These are phyloP conservation scores for Lepidurus arcticus DNA, from an alignment of 1,140 invertebrate genomes.

Conservation along the genomic window DNA sequence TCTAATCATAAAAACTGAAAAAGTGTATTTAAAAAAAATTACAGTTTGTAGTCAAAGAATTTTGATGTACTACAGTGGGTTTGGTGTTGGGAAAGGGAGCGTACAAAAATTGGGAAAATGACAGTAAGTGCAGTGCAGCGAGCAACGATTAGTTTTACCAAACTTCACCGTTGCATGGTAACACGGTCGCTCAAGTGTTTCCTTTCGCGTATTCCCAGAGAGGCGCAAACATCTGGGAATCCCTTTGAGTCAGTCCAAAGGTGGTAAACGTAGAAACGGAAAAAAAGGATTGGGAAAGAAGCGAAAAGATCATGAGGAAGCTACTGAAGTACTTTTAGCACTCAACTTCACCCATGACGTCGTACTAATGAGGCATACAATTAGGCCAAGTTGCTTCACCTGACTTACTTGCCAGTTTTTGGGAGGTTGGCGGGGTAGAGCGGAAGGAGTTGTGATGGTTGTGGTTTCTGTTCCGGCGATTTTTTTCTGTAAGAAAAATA, in stretches of 20 bases:
- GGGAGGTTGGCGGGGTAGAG: neutral
- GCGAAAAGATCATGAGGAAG: neutral
- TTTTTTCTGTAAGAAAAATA: neutral
- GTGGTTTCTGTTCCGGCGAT: neutral
- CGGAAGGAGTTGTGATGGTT: neutral
- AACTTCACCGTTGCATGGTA: neutral
- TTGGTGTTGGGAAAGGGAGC: neutral
- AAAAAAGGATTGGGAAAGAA: neutral
- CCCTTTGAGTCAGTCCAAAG: neutral
- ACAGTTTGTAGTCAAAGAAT: too few species aligned
- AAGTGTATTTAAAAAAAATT: too few species aligned
- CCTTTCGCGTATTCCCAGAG: neutral
- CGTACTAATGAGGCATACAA: constrained; percentile 10
- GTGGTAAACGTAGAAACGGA: neutral
- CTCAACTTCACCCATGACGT: neutral
- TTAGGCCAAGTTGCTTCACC: constrained; percentile 16
- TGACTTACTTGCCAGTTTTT: neutral
- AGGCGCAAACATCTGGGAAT: constrained; percentile 21
- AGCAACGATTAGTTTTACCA: constrained; percentile 15
- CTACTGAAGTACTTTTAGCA: neutral
- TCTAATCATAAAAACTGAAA: too few species aligned
- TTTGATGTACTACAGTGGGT: neutral
- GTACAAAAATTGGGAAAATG: neutral
- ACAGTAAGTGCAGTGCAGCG: neutral
- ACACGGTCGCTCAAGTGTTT: constrained; percentile 1